Percentiles rank a stretch among this genome's conserved stretches.
Conservation (phyloP, 1,140 invertebrate species). For the Drosophila willistoni region DNA sequence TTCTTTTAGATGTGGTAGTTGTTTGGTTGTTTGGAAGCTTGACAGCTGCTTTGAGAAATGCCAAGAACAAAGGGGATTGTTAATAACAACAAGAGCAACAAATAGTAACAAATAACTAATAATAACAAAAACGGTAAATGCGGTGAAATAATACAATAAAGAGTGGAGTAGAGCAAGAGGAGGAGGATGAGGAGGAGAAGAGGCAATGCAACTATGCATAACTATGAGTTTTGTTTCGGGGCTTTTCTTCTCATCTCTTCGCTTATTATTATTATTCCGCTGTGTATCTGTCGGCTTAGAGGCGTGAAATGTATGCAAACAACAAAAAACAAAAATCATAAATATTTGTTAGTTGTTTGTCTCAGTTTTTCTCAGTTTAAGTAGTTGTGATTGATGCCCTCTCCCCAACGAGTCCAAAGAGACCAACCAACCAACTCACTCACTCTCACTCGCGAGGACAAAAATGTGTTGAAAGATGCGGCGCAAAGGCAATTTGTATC, state of each 20-base stretch:
- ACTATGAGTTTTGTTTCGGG: constrained; percentile 54
- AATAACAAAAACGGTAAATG: constrained; percentile 33
- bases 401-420: background rate
- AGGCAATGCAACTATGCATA: constrained; percentile 43
- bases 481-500: constrained; percentile 71
- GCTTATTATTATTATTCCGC: constrained; percentile 28
- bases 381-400: constrained; percentile 76
- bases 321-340: constrained; percentile 56
- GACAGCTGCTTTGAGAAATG: constrained; percentile 43
- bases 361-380: constrained; percentile 60
- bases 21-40: no score
- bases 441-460: constrained; percentile 34
- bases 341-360: constrained; percentile 66
- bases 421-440: no score
- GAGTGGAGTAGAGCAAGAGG: constrained; percentile 23
- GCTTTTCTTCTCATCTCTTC: constrained; percentile 51
- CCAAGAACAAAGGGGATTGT: constrained; percentile 7
- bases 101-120: constrained; percentile 51
- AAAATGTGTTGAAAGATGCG: constrained; percentile 76
- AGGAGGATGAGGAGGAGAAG: background rate
- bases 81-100: constrained; percentile 46
- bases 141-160: constrained; percentile 18
- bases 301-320: constrained; percentile 67
- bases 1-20: no score
- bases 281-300: constrained; percentile 74